phyloP scores from a whole-genome alignment of 2,113 vertebrate species.

The Thamnaconus septentrionalis region DNA sequence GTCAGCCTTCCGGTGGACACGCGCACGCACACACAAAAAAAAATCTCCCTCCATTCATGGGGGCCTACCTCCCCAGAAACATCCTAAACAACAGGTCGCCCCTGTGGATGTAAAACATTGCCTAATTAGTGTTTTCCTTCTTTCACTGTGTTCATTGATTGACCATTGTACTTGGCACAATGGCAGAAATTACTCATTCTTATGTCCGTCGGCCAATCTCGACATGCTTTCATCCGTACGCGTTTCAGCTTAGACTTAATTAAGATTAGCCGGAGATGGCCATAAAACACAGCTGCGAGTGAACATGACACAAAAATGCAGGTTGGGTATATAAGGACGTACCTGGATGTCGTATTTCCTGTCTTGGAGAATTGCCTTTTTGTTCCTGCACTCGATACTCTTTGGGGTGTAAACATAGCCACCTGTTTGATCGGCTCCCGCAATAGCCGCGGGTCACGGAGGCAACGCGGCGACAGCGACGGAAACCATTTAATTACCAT shows the following conservation, averaged over 20 bases:
- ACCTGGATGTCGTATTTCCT: no score
- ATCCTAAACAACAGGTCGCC: slow-evolving; percentile 34
- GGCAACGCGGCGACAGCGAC: no score
- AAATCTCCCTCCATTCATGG: slow-evolving; percentile 23
- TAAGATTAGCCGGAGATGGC: not conserved
- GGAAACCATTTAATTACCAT: no score
- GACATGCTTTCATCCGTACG: not conserved
- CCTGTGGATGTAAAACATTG: slow-evolving; percentile 36
- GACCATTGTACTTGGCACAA: slow-evolving; percentile 61
- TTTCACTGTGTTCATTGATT: slow-evolving; percentile 57
- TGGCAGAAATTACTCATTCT: slow-evolving; percentile 33
- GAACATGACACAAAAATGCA: no score
- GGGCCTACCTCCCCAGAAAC: slow-evolving; percentile 21
- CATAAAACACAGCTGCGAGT: no score
- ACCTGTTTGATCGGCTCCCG: no score
- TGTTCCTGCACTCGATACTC: no score
- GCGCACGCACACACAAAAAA: no score
- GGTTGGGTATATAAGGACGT: no score
- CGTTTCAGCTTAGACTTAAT: not conserved
- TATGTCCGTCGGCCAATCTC: not conserved
- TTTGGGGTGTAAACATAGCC: no score
- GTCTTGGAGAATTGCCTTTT: no score
- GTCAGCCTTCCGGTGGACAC: slow-evolving; percentile 28
- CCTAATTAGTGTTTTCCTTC: slow-evolving; percentile 61
- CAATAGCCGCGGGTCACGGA: no score